Evolutionary conservation across 2,888 invertebrate species (phyloP).

Genomic region (Alentia gelatinosa): DNA sequence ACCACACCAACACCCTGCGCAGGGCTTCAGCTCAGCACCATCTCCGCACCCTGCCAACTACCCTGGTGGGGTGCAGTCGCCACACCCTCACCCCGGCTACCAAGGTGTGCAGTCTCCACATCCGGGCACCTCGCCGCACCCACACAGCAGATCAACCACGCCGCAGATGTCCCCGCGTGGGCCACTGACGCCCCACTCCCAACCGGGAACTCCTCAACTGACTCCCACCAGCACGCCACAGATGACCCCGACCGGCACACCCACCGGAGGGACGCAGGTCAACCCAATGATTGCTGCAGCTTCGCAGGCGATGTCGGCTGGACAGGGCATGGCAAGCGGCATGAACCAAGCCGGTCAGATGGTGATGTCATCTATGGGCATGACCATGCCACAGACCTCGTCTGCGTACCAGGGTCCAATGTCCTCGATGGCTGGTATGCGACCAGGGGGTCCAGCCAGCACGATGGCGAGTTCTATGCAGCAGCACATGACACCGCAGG

Average conservation of each 20-base stretch:
- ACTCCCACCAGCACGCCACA: slow-evolving; percentile 42
- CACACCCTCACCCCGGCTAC: slow-evolving; percentile 32
- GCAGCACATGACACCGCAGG: neutral
- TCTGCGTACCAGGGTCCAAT: slow-evolving; percentile 10
- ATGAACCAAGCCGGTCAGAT: neutral
- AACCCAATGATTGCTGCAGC: slow-evolving; percentile 36
- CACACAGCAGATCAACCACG: slow-evolving; percentile 60
- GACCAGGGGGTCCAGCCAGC: neutral
- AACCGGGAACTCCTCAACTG: slow-evolving; percentile 59
- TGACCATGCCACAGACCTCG: neutral
- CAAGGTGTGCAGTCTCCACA: slow-evolving; percentile 42
- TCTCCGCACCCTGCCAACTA: slow-evolving; percentile 43
- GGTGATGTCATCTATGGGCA: neutral
- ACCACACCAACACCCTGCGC: slow-evolving; percentile 29
- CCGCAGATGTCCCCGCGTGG: slow-evolving; percentile 64
- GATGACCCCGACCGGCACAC: neutral
- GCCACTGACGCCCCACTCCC: slow-evolving; percentile 53
- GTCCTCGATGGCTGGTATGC: neutral
- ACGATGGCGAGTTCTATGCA: neutral
- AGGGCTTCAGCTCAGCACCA: neutral
- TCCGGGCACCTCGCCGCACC: slow-evolving; percentile 39
- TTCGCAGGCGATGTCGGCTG: neutral
- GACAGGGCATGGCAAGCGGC: neutral
- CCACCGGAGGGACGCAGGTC: slow-evolving; percentile 5
- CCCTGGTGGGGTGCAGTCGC: slow-evolving; percentile 32